Evolutionary conservation across 2,113 vertebrate species (phyloP), one percentile per base, ranked within the genome.

Genomic region (Galbula dea): DNA sequence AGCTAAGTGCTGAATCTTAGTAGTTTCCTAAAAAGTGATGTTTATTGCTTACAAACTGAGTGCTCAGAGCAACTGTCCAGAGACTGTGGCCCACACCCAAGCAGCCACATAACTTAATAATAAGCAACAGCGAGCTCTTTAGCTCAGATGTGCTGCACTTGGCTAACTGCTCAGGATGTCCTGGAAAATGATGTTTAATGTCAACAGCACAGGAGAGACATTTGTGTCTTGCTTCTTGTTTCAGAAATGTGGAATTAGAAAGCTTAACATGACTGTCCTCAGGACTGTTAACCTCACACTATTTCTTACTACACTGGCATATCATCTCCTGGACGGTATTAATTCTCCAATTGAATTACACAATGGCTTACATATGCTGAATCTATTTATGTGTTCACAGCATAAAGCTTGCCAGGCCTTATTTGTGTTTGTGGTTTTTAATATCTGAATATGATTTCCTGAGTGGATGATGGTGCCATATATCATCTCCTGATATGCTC

Each of bases 391-490:
- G 30, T 54, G 48, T 52, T 81, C 80, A n/a, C 5, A 65, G 57
- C 15, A n/a, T 49, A 81, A 90, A 46, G 45, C 48, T 81, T 94
- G 41, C 66, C 80, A 90, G 86, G 57, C 10, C n/a, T 89, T 78
- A 75, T 92, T 94, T 95, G 68, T 75, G 77, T 94, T 81, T 83
- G 79, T 91, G 91, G 85, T 91, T 95, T 95, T 24, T 52, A 80
- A 94, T 91, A 75, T 75, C 82, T 86, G 85, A 83, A 71, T 12
- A 1, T 39, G 87, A 67, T 94, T 93, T 94, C 82, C 89, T 67
- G 79, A 94, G 61, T 61, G n/a, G 10, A 1, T 83, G 82, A 72
- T 1, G 6, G 61, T 83, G 68, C 59, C 36, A 17, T 88, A 15
- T 37, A 79, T 79, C 0, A 3, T 83, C 71, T 83, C 45, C 73